phyloP scores from a whole-genome alignment of 2,113 vertebrate genomes.

The Symphodus melops region DNA sequence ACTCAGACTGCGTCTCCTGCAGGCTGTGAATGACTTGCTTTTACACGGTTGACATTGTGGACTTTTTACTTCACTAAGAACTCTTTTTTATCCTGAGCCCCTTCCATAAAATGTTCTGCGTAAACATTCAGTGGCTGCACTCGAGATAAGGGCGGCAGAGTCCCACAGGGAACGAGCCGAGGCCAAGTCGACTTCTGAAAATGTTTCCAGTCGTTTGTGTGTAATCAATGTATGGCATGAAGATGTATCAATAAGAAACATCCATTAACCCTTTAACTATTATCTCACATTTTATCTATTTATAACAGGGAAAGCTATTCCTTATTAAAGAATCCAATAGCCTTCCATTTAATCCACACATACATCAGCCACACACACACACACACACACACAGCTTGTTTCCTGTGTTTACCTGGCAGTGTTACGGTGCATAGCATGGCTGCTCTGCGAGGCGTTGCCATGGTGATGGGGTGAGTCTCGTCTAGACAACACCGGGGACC shows the following conservation, averaged over 20 bases:
- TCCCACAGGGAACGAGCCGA: neutral
- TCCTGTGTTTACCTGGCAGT: conserved; percentile 85
- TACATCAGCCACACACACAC: neutral
- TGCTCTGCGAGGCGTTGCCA: conserved; percentile 84
- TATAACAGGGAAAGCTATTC: too few species aligned
- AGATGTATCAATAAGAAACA: neutral
- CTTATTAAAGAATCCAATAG: neutral
- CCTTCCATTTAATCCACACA: neutral
- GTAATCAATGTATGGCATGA: neutral
- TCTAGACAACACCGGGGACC: conserved; percentile 93
- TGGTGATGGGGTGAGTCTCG: conserved; percentile 94
- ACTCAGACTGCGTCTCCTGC: neutral
- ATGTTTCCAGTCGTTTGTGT: too few species aligned
- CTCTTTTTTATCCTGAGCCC: neutral
- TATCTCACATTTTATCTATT: too few species aligned
- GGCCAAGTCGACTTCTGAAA: neutral
- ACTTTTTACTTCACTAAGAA: neutral
- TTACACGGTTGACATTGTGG: neutral
- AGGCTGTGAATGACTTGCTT: conserved; percentile 10
- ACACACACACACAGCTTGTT: neutral
- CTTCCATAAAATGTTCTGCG: neutral
- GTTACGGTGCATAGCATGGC: conserved; percentile 88
- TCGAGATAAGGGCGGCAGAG: neutral
- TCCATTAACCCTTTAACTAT: too few species aligned
- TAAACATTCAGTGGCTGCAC: neutral